Conservation (phyloP, 2,888 invertebrate species). For the Aporophyla nigra region DNA sequence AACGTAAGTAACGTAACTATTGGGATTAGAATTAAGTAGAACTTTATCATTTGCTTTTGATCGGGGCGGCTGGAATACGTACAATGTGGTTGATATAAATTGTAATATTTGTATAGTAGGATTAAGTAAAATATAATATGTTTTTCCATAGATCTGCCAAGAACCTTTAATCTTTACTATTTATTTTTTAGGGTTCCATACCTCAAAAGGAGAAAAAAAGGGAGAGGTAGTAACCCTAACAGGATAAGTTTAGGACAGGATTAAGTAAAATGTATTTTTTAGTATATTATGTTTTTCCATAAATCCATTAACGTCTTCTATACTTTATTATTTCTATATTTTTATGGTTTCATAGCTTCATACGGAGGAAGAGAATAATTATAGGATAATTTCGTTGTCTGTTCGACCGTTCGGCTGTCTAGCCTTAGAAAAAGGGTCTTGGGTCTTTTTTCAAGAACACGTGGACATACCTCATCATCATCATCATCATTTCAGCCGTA, state of each 20-base stretch:
- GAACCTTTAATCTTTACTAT: background rate
- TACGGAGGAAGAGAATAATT: too few species aligned
- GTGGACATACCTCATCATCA: too few species aligned
- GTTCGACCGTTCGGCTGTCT: too few species aligned
- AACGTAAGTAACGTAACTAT: constrained; percentile 41
- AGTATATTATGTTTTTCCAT: background rate
- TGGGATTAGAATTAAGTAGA: constrained; percentile 58
- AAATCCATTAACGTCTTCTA: background rate
- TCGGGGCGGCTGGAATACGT: constrained; percentile 19
- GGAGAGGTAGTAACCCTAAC: too few species aligned
- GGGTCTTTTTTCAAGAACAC: too few species aligned
- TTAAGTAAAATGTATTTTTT: background rate
- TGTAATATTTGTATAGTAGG: background rate
- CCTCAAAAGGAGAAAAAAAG: too few species aligned
- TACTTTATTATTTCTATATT: too few species aligned
- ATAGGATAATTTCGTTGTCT: too few species aligned
- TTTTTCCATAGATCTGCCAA: background rate
- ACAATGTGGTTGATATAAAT: background rate
- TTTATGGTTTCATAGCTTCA: too few species aligned
- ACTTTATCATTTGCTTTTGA: constrained; percentile 53
- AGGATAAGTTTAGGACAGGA: background rate
- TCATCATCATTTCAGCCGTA: too few species aligned
- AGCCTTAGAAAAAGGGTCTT: too few species aligned
- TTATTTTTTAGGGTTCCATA: too few species aligned
- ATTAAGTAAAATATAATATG: background rate